phyloP scores from a whole-genome alignment of 2,797 vertebrate genomes.

The Lycodopsis pacificus region DNA sequence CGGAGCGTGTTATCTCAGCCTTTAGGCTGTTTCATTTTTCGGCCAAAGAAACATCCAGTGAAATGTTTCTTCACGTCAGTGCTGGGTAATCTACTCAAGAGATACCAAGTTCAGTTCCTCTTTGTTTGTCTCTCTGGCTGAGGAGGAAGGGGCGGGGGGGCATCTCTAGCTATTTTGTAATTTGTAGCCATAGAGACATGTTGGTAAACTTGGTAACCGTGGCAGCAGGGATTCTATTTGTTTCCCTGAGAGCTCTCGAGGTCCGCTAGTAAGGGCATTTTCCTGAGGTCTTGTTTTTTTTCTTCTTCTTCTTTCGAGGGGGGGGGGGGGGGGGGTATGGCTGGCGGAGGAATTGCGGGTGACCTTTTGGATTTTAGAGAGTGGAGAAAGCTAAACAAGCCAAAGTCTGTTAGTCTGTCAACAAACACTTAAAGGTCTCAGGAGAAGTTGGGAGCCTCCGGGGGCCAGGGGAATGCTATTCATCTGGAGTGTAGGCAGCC shows the following conservation, averaged over 20 bases:
- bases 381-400: conserved; percentile 79
- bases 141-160: conserved; percentile 56
- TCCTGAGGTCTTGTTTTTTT: conserved; percentile 70
- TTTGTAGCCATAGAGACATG: conserved; percentile 85
- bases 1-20: conserved; percentile 54
- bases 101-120: conserved; percentile 69
- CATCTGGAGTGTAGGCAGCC: conserved; percentile 75
- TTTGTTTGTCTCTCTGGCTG: conserved; percentile 66
- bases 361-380: conserved; percentile 82
- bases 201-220: conserved; percentile 84
- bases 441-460: conserved; percentile 74
- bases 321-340: conserved; percentile 23
- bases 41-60: conserved; percentile 47
- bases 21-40: conserved; percentile 41
- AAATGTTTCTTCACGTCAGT: conserved; percentile 42
- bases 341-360: conserved; percentile 65
- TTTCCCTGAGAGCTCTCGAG: conserved; percentile 75
- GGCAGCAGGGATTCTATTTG: conserved; percentile 79
- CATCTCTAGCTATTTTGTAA: conserved; percentile 73
- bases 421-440: conserved; percentile 85
- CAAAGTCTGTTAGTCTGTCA: conserved; percentile 82
- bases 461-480: conserved; percentile 73
- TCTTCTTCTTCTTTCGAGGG: conserved; percentile 30
- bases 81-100: conserved; percentile 63
- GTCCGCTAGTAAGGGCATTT: conserved; percentile 72